A percentile compares a stretch with the other conserved stretches of the same genome.
Conservation (phyloP, 2,113 vertebrate species). For the Halichoerus grypus region DNA sequence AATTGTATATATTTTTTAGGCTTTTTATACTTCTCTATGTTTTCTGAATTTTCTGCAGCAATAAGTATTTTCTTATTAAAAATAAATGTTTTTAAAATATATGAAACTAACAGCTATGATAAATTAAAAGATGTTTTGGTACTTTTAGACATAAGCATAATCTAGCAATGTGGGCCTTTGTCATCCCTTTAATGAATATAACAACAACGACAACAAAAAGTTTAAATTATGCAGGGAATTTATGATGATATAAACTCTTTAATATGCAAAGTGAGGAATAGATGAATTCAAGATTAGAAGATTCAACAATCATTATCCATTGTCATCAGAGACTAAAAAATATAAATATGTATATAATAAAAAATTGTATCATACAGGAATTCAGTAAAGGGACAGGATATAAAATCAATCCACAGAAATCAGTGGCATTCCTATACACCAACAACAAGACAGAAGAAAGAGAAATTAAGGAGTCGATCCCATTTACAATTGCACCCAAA, state of each 20-base stretch:
- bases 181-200: neutral
- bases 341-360: neutral
- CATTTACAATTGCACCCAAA: no score
- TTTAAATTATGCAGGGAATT: neutral
- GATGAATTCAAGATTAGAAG: conserved; percentile 3
- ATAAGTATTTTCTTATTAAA: neutral
- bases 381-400: no score
- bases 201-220: neutral
- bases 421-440: no score
- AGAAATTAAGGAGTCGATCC: no score
- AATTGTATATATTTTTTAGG: neutral
- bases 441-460: no score
- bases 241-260: neutral
- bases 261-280: neutral
- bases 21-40: neutral
- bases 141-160: neutral
- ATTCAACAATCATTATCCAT: neutral
- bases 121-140: neutral
- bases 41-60: neutral
- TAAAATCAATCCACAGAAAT: no score
- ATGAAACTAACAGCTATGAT: neutral
- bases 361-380: no score
- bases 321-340: neutral
- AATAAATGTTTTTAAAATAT: neutral
- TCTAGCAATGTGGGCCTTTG: neutral